Conservation (phyloP, 2,888 invertebrate genomes). For the Ceramica pisi region DNA sequence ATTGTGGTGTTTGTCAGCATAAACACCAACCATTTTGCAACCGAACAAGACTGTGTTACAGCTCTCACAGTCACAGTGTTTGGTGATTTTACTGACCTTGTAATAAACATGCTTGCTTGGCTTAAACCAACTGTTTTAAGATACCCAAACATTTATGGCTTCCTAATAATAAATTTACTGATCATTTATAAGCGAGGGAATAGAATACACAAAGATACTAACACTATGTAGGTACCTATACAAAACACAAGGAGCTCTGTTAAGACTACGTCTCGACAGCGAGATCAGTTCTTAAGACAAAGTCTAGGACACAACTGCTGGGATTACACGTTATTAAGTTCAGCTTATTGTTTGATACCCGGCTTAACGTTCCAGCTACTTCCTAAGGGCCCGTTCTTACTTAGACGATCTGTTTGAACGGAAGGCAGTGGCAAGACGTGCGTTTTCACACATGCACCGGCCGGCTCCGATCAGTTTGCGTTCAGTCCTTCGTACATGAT, state of each 20-base stretch:
- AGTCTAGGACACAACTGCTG: slow-evolving; percentile 37
- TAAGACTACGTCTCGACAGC: slow-evolving; percentile 27
- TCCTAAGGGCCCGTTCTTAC: neutral
- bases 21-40: too few relatives aligned
- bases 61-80: too few relatives aligned
- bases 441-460: too few relatives aligned
- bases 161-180: neutral
- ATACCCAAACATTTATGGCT: neutral
- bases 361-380: slow-evolving; percentile 28
- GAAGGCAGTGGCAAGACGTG: too few relatives aligned
- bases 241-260: slow-evolving; percentile 13
- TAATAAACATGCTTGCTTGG: too few relatives aligned
- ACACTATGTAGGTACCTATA: too few relatives aligned
- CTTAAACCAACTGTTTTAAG: neutral
- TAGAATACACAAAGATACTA: neutral
- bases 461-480: too few relatives aligned
- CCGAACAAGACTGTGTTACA: too few relatives aligned
- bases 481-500: too few relatives aligned
- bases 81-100: too few relatives aligned
- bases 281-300: slow-evolving; percentile 42
- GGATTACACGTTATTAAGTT: slow-evolving; percentile 48
- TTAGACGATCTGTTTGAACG: too few relatives aligned
- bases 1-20: too few relatives aligned
- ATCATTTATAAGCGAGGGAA: neutral
- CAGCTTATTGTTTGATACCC: slow-evolving; percentile 59